A percentile compares a stretch with the other conserved stretches of the same genome.
These are phyloP conservation scores for Sinosuthora webbiana DNA, from an alignment of 2,113 vertebrate genomes.

Conservation along the genomic window DNA sequence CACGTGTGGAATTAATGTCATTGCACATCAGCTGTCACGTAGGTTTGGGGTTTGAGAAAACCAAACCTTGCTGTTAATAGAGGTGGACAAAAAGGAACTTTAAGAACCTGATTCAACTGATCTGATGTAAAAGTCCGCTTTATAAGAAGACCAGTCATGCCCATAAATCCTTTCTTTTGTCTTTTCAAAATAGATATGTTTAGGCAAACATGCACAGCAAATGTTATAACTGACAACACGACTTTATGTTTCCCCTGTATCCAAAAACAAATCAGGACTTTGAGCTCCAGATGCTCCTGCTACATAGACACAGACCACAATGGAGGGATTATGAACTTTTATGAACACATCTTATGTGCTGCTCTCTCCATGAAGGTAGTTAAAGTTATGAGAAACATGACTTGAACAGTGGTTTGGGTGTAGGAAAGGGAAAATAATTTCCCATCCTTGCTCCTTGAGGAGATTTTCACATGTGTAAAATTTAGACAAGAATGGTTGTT, in stretches of 20 bases:
- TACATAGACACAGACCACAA: background rate
- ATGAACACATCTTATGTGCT: background rate
- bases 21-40: background rate
- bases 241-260: background rate
- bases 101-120: background rate
- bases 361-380: background rate
- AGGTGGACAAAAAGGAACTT: background rate
- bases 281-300: background rate
- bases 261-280: background rate
- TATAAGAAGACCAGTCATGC: background rate
- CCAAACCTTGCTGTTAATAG: background rate
- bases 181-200: background rate
- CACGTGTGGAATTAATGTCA: background rate
- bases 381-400: background rate
- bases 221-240: fast-evolving
- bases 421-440: background rate
- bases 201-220: background rate
- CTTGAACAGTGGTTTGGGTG: background rate
- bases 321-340: background rate
- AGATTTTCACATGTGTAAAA: background rate
- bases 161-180: background rate
- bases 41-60: background rate
- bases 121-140: background rate
- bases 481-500: background rate
- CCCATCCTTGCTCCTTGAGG: fast-evolving